Evolutionary conservation across 2,113 vertebrate species (phyloP).

Genomic region (Neolamprologus kungweensis): DNA sequence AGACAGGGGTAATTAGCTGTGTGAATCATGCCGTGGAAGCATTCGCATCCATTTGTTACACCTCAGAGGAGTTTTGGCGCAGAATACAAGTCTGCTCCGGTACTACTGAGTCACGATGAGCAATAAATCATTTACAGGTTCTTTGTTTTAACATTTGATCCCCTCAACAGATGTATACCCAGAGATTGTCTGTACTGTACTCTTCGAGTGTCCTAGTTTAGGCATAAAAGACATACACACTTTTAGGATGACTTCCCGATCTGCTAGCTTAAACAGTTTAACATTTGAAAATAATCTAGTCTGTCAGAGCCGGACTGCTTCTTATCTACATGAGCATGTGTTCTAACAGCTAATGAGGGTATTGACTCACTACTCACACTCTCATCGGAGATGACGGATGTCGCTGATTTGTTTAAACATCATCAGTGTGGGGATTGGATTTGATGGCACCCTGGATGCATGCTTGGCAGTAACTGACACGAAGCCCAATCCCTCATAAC

Average conservation of each 20-base stretch:
- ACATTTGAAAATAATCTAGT: constrained; percentile 23
- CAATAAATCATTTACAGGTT: not conserved
- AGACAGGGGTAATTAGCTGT: not conserved
- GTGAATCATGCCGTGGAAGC: not conserved
- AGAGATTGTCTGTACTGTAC: not conserved
- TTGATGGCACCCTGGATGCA: constrained; percentile 45
- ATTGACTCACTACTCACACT: constrained; percentile 15
- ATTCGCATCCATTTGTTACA: not conserved
- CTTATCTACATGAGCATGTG: constrained; percentile 48
- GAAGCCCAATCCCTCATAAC: constrained; percentile 22
- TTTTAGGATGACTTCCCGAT: not conserved
- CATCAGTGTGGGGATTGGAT: constrained; percentile 32
- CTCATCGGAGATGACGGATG: constrained; percentile 37
- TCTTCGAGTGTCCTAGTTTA: not conserved
- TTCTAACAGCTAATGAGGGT: constrained; percentile 25
- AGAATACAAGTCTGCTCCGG: not conserved
- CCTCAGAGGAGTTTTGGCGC: not conserved
- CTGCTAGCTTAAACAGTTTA: not conserved
- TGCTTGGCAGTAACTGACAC: constrained; percentile 38
- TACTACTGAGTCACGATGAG: not conserved
- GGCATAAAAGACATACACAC: not conserved
- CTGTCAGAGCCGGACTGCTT: constrained; percentile 7
- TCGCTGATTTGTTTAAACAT: constrained; percentile 35
- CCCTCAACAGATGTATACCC: not conserved
- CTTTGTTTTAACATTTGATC: not conserved